These are phyloP conservation scores for Pterophyllum scalare DNA, from an alignment of 2,113 vertebrate species.

Conservation along the genomic window DNA sequence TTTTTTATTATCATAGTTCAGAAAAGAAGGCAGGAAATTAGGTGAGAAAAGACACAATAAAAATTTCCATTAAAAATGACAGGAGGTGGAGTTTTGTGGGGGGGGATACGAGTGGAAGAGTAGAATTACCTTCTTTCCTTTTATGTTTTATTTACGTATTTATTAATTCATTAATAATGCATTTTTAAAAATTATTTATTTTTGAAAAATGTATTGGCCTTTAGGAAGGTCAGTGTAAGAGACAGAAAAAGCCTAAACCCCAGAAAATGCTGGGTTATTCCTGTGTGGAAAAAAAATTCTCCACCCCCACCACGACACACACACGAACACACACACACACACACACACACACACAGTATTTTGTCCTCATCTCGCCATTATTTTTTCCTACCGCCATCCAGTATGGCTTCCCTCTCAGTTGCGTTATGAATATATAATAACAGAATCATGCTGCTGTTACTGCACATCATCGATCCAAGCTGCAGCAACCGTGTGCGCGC, in stretches of 20 bases:
- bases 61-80: constrained; percentile 3
- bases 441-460: constrained; percentile 21
- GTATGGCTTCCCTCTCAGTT: constrained; percentile 49
- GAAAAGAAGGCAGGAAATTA: constrained; percentile 29
- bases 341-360: constrained; percentile 56
- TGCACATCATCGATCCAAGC: not conserved
- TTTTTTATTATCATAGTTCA: not conserved
- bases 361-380: constrained; percentile 54
- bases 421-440: constrained; percentile 76
- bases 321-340: constrained; percentile 34
- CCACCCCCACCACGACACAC: constrained; percentile 33
- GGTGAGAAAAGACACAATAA: constrained; percentile 5
- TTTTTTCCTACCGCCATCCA: constrained; percentile 58
- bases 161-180: not conserved
- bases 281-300: constrained; percentile 13
- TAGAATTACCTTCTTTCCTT: not conserved
- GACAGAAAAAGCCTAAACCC: not conserved
- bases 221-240: not conserved
- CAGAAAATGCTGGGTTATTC: constrained; percentile 24
- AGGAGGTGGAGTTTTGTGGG: not conserved
- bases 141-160: not conserved
- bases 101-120: not conserved
- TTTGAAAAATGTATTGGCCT: not conserved
- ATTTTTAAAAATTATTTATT: not conserved
- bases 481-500: not conserved